A percentile compares a stretch with the other conserved stretches of the same genome.
Conservation (phyloP, 2,888 invertebrate genomes). For the Ischnus inquisitorius region DNA sequence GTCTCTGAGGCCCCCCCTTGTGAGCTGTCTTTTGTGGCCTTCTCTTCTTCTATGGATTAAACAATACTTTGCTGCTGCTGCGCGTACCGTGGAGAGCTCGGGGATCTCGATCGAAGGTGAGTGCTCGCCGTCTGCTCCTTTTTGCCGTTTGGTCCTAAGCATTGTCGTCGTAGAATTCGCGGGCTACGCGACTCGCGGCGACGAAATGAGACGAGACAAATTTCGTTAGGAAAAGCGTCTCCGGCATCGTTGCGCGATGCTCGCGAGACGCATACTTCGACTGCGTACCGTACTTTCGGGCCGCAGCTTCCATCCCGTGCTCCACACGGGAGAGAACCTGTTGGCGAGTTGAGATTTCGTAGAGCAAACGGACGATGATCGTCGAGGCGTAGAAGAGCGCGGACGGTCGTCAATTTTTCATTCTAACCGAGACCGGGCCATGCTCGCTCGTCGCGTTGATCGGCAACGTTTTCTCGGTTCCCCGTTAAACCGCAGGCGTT, state of each 20-base stretch:
- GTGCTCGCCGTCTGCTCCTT: background rate
- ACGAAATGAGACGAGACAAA: background rate
- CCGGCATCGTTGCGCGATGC: background rate
- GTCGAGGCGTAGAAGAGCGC: background rate
- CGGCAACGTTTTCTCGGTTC: background rate
- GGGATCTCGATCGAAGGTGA: conserved; percentile 38
- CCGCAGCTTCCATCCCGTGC: background rate
- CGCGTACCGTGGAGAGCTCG: conserved; percentile 20
- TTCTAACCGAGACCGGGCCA: background rate
- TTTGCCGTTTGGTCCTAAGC: no score
- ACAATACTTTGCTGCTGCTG: conserved; percentile 21
- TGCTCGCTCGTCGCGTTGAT: background rate
- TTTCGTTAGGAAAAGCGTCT: background rate
- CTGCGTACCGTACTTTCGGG: background rate
- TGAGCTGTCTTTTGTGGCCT: background rate
- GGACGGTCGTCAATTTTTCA: background rate
- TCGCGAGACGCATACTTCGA: background rate
- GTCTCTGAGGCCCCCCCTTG: background rate
- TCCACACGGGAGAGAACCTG: conserved; percentile 5
- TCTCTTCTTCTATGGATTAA: conserved; percentile 44
- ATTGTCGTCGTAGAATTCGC: background rate
- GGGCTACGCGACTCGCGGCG: no score
- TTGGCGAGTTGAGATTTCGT: conserved; percentile 4
- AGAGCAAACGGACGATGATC: background rate
- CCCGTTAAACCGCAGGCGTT: background rate